Base-by-base conservation (phyloP, 2,797 vertebrate genomes). In the Crenichthys baileyi region DNA sequence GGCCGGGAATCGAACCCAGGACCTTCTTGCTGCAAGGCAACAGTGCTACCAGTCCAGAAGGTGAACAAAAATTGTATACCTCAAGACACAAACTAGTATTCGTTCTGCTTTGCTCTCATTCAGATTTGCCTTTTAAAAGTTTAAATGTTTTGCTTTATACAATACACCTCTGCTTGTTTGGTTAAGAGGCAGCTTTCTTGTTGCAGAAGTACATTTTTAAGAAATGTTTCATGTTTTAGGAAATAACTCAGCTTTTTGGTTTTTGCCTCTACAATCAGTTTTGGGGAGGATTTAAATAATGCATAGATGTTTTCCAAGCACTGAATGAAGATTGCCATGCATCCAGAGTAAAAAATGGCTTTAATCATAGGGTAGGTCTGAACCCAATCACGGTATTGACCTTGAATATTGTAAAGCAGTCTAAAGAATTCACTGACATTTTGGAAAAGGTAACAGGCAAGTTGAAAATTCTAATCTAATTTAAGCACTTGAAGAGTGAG, bases 391-490 rank as follows among this genome's bases (percentile, higher is more conserved):
- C 24, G 79, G 75, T 78, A 72, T 71, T 55, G 88, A 87, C 80
- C 89, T 88, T 70, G 72, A 92, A 87, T 88, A 92, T 67, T 56
- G 31, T 63, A 77, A 67, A 76, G 78, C 72, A 72, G 67, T 87
- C 83, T 78, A 44, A 82, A 53, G 46, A 51, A 87, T 67, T 82
- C 87, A 36, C 16, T 89, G 89, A 87, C 89, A 91, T 90, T 90
- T 90, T 76, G 78, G 80, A 67, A 84, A 91, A 83, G 77, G 79
- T 85, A 89, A 88, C 79, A 77, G 76, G 73, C 77, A 65, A 73
- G 46, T 74, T 84, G 76, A 51, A 89, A 85, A 87, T 82, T 82
- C 70, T 85, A 84, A 85, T 91, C 80, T 79, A 88, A 90, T 89
- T 78, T 82, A 68, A 81, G 44, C 41, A 82, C 78, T 84, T 87